Base-by-base conservation (phyloP, 2,113 vertebrate genomes). In the Miniopterus natalensis region DNA sequence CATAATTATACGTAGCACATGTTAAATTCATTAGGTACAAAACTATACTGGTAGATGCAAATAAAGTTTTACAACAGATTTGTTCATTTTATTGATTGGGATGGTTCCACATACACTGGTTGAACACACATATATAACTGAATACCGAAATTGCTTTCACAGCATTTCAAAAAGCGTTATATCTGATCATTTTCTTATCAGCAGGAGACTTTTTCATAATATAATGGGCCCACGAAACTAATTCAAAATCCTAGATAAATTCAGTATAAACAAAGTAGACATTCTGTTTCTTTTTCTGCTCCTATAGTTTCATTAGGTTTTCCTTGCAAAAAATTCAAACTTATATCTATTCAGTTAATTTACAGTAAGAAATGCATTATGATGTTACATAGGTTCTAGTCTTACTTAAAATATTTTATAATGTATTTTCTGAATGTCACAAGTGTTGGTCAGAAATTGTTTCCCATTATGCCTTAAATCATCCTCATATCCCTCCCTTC, bases 121-220 rank as follows among this genome's bases (percentile, higher is more conserved):
- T 27, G 63, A 79, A 78, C 0, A 59, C 2, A 80, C 20, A 81
- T 81, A 49, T 78, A 53, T 71, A 93, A 80, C 42, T 70, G 14
- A 73, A 63, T 29, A 80, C 42, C n/a, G 42, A 51, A 75, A 70
- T 68, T 68, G n/a, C 21, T 87, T n/a, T 49, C 27, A 93, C 49
- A 71, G 6, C 71, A 55, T 70, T 88, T 93, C 9, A 79, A 36
- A 63, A 92, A 63, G 18, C 17, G 51, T 57, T 40, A 61, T 79
- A 88, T 63, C 53, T 87, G 68, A 3, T 68, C 57, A 73, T 65
- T 73, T 95, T 79, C 12, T 63, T 80, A 80, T 74, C n/a, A 91
- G n/a, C 7, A 55, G 3, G 5, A 84, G 6, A 83, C 29, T 68
- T 83, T 8, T 17, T 13, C 20, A 20, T 85, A 53, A 18, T 9